A percentile compares a stretch with the other conserved stretches of the same genome.
Conservation (phyloP, 1,140 invertebrate genomes). For the Wasmannia auropunctata region DNA sequence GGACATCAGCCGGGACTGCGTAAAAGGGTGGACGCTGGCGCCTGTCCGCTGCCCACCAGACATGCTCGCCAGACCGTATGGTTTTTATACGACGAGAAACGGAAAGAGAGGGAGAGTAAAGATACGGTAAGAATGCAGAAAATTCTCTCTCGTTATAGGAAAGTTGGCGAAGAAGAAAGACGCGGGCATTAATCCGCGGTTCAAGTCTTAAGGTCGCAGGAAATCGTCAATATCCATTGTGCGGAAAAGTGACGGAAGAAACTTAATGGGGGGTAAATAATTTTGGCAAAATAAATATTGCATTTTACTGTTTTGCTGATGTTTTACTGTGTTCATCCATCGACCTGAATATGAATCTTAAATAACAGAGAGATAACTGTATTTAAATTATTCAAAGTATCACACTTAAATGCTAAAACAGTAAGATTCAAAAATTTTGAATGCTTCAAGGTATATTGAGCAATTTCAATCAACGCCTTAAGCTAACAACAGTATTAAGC, state of each 20-base stretch:
- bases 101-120: slow-evolving; percentile 52
- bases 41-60: slow-evolving; percentile 72
- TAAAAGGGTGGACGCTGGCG: slow-evolving; percentile 71
- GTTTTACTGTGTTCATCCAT: not conserved
- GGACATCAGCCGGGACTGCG: slow-evolving; percentile 66
- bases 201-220: not conserved
- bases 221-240: not conserved
- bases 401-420: not conserved
- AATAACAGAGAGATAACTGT: not conserved
- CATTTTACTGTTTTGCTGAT: not conserved
- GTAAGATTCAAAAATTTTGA: not conserved
- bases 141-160: slow-evolving; percentile 41
- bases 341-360: not conserved
- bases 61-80: slow-evolving; percentile 73
- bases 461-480: not conserved
- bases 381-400: not conserved
- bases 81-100: slow-evolving; percentile 69
- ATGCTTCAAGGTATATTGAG: not conserved
- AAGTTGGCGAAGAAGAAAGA: slow-evolving; percentile 43
- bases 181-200: slow-evolving; percentile 36
- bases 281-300: not conserved
- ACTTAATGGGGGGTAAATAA: not conserved
- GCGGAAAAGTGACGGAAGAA: not conserved
- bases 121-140: slow-evolving; percentile 64
- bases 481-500: not conserved